These are phyloP conservation scores for Porites rus DNA, from an alignment of 92 coral and sea anemone genomes.

Conservation along the genomic window DNA sequence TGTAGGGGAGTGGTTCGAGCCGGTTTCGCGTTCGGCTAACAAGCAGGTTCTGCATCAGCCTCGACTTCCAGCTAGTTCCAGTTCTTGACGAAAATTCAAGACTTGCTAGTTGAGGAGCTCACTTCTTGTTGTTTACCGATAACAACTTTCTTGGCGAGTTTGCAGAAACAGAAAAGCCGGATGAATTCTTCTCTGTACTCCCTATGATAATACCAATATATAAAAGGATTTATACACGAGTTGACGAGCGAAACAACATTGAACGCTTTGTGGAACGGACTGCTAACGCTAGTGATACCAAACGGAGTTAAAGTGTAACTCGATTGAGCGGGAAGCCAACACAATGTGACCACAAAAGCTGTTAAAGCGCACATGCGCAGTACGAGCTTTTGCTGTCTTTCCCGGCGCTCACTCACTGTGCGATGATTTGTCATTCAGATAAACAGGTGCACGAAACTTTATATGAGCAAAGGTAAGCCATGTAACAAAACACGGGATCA, in stretches of 20 bases:
- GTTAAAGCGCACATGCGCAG: constrained; percentile 34
- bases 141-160: not conserved
- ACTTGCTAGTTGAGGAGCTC: too few species aligned
- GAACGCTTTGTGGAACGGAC: constrained; percentile 28
- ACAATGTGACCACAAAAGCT: constrained; percentile 10
- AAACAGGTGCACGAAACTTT: not conserved
- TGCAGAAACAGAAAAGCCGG: not conserved
- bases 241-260: constrained; percentile 21
- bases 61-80: too few species aligned
- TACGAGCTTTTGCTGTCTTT: not conserved
- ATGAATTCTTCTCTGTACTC: constrained; percentile 23
- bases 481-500: constrained; percentile 26
- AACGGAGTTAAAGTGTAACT: constrained; percentile 37
- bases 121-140: not conserved
- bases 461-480: constrained; percentile 32
- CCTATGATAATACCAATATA: constrained; percentile 31
- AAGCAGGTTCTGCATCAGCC: too few species aligned
- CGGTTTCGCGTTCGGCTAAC: too few species aligned
- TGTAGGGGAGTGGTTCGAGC: too few species aligned
- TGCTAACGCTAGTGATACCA: constrained; percentile 24
- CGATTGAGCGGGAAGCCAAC: constrained; percentile 36
- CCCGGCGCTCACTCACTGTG: not conserved
- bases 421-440: not conserved
- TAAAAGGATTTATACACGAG: constrained; percentile 29
- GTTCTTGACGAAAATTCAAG: too few species aligned